Evolutionary conservation across 2,888 invertebrate species (phyloP), one percentile per base, ranked within the genome.

Genomic region (Perithous albicinctus): DNA sequence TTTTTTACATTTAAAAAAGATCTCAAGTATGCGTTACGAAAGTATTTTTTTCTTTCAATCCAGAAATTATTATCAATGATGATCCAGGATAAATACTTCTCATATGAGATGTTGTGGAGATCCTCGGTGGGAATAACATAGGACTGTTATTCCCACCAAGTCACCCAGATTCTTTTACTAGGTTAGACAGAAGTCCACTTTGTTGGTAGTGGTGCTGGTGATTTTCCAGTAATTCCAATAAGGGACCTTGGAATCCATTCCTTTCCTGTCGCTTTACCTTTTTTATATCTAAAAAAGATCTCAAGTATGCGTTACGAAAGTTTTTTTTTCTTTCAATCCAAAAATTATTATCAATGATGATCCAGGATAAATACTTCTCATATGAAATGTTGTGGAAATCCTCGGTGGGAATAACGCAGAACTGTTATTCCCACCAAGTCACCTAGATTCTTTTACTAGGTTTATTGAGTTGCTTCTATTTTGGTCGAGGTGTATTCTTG

Each of bases 241-340:
- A n/a, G n/a, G n/a, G n/a, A n/a, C n/a, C n/a, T n/a, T n/a, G n/a
- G n/a, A n/a, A n/a, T n/a, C n/a, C n/a, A 46, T 48, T 80, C 72
- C 72, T 74, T 78, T 78, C 72, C 23, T 12, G 29, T 66, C 46
- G 26, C 41, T 64, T 66, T 35, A 46, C 63, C 54, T 73, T 82
- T n/a, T n/a, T n/a, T n/a, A n/a, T n/a, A n/a, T n/a, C n/a, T n/a
- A n/a, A n/a, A n/a, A n/a, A n/a, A n/a, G n/a, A n/a, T n/a, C n/a
- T n/a, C n/a, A n/a, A n/a, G n/a, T n/a, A n/a, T n/a, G n/a, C n/a
- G n/a, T n/a, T n/a, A n/a, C n/a, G n/a, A n/a, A n/a, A n/a, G n/a
- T n/a, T n/a, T n/a, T n/a, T n/a, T n/a, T n/a, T n/a, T n/a, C n/a
- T n/a, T n/a, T n/a, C n/a, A n/a, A n/a, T n/a, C n/a, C n/a, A n/a